These are phyloP conservation scores for Philhelius pedissequus DNA, from an alignment of 2,888 invertebrate genomes.

Conservation along the genomic window DNA sequence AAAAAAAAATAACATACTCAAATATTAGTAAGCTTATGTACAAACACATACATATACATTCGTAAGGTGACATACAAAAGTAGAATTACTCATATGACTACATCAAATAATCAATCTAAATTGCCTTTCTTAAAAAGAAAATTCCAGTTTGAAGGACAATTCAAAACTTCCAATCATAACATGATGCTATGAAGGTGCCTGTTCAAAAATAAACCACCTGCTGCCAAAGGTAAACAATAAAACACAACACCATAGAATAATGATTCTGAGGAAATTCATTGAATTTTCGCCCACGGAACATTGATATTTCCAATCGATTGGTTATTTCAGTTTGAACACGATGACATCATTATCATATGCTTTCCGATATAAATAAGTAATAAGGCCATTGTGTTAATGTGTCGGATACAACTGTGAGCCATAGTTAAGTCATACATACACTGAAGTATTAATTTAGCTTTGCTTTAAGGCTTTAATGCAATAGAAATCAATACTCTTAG, in stretches of 20 bases:
- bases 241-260: not conserved
- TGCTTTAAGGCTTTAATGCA: not conserved
- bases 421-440: not conserved
- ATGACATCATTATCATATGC: slow-evolving; percentile 22
- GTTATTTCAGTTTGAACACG: not conserved
- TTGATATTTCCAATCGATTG: slow-evolving; percentile 23
- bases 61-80: no score
- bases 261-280: not conserved
- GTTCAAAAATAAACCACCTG: not conserved
- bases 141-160: not conserved
- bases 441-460: no score
- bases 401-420: not conserved
- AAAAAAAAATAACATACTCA: not conserved
- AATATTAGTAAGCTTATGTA: no score
- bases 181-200: not conserved
- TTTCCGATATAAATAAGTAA: slow-evolving; percentile 11
- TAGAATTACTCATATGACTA: no score
- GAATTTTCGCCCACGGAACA: not conserved
- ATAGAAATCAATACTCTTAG: no score
- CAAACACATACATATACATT: no score
- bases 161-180: not conserved
- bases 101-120: not conserved
- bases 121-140: not conserved
- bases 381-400: not conserved
- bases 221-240: not conserved